Evolutionary conservation across 2,888 invertebrate genomes (phyloP).

Genomic region (Spilarctia lutea): DNA sequence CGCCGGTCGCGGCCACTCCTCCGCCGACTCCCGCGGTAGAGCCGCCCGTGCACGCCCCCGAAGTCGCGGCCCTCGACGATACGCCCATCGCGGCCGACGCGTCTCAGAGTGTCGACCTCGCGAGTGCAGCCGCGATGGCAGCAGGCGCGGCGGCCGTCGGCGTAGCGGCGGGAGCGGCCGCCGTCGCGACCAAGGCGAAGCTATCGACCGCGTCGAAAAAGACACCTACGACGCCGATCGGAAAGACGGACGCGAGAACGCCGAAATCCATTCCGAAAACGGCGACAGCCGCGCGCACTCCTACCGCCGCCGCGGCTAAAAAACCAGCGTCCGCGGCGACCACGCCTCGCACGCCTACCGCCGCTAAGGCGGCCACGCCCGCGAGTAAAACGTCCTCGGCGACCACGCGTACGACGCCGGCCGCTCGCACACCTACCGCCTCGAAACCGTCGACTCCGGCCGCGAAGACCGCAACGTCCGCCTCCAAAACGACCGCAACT

Average conservation of each 20-base stretch:
- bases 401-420: conserved; percentile 41
- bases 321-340: conserved; percentile 47
- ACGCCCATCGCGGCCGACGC: conserved; percentile 56
- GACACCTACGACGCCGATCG: conserved; percentile 59
- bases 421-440: conserved; percentile 34
- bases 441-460: conserved; percentile 44
- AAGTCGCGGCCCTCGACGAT: conserved; percentile 50
- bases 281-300: conserved; percentile 55
- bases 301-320: conserved; percentile 56
- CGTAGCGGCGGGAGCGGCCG: conserved; percentile 45
- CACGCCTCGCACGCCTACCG: conserved; percentile 47
- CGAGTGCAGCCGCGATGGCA: conserved; percentile 54
- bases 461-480: conserved; percentile 33
- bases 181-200: conserved; percentile 49
- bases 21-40: conserved; percentile 60
- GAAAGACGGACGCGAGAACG: conserved; percentile 57
- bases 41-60: conserved; percentile 46
- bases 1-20: conserved; percentile 56
- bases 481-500: conserved; percentile 26
- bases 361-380: conserved; percentile 48
- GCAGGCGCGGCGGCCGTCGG: conserved; percentile 54
- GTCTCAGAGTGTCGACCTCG: conserved; percentile 50
- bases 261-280: conserved; percentile 57
- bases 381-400: conserved; percentile 47
- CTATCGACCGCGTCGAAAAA: conserved; percentile 54